Percentiles rank a stretch among this genome's conserved stretches.
These are phyloP conservation scores for Diaperis boleti DNA, from an alignment of 2,888 invertebrate species.

Conservation along the genomic window DNA sequence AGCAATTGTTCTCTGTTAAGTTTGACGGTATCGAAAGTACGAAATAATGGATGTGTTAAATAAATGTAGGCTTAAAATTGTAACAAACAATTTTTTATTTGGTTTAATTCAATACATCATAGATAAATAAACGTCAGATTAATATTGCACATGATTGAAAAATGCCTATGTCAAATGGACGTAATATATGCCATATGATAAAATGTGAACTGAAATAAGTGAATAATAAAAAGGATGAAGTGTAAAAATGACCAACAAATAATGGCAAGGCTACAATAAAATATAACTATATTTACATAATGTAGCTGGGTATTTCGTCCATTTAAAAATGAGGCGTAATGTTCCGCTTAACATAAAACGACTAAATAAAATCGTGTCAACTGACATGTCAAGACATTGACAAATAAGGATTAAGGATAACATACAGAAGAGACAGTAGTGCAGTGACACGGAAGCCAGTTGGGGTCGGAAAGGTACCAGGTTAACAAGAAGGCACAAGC, in stretches of 20 bases:
- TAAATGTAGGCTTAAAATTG: constrained; percentile 50
- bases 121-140: constrained; percentile 67
- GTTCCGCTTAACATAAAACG: constrained; percentile 58
- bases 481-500: constrained; percentile 66
- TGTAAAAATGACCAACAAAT: constrained; percentile 46
- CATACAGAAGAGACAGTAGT: constrained; percentile 60
- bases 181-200: constrained; percentile 55
- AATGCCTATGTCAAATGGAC: constrained; percentile 66
- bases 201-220: constrained; percentile 33
- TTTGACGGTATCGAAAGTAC: not conserved
- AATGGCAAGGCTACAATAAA: constrained; percentile 62
- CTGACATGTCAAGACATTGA: constrained; percentile 50
- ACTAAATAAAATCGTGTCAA: constrained; percentile 61
- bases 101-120: constrained; percentile 67
- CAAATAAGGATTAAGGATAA: constrained; percentile 50
- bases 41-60: constrained; percentile 27
- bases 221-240: constrained; percentile 47
- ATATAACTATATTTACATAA: constrained; percentile 64
- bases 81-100: constrained; percentile 68
- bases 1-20: constrained; percentile 11
- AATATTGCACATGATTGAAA: constrained; percentile 68
- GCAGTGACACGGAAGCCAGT: constrained; percentile 64
- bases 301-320: constrained; percentile 65
- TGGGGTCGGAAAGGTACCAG: constrained; percentile 56
- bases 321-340: constrained; percentile 61